Evolutionary conservation across 37 sponge, comb jelly and placozoan genomes (phyloP), one percentile per base, ranked within the genome.

Genomic region (Diacarnus erythraeanus): DNA sequence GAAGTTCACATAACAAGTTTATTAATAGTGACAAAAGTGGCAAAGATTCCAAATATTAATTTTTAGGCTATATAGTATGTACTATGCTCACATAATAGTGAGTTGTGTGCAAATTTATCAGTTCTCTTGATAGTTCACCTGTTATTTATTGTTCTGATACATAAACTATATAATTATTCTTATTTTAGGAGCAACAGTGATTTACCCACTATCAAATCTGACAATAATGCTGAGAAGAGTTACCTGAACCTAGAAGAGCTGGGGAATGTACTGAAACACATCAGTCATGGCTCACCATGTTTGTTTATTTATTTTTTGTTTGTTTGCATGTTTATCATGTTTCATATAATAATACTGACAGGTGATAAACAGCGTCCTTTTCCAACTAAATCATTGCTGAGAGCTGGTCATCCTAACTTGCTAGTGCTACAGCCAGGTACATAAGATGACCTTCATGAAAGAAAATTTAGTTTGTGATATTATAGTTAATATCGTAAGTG

Each of bases 341-440:
- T 2, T 30, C 35, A 3, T 65, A 3, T 65, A 18, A 18, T 30
- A 31, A 15, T 65, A 65, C 70, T 22, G 18, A 39, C 59, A 18
- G 64, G 67, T 40, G 37, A 26, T 6, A 44, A 3, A 2, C 4
- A 22, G 47, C 58, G 85, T 40, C 5, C 40, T 31, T 76, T 84
- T 38, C 34, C 58, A 23, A 41, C 22, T 6, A 30, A 64, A n/a
- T n/a, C n/a, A 58, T 42, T 38, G 30, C 47, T 86, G 22, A 72
- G 64, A 31, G 15, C 1, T 33, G 86, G 86, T 37, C 38, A 72
- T 56, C 80, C 79, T 1, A 78, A 86, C 56, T 44, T 86, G 20
- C 54, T 86, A n/a, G 79, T 86, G 20, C 37, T 41, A 27, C 59
- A 78, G 58, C 39, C 58, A 30, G 58, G 57, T 38, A 77, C 1